Evolutionary conservation across 2,113 vertebrate species (phyloP).

Genomic region (Neodontobutis hainanensis): DNA sequence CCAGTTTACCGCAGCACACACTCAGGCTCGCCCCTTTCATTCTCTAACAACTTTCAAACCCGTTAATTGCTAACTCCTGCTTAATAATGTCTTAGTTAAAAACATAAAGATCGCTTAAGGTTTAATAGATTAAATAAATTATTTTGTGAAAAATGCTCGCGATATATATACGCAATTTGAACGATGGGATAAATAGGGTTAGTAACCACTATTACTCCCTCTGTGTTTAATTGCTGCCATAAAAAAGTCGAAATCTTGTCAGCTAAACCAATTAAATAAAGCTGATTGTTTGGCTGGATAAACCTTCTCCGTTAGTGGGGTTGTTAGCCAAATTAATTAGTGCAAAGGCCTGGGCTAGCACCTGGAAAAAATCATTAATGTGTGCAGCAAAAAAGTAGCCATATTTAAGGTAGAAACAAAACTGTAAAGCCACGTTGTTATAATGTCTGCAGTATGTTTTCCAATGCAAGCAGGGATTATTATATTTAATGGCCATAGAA

Average conservation of each 20-base stretch:
- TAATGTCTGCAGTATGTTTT: not conserved
- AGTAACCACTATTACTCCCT: constrained; percentile 64
- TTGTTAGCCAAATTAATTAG: constrained; percentile 60
- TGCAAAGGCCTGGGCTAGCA: constrained; percentile 69
- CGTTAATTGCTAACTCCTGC: constrained; percentile 8
- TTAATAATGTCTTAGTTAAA: not conserved
- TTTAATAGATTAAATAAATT: too few relatives aligned
- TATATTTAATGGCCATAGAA: constrained; percentile 44
- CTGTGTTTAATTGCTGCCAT: constrained; percentile 39
- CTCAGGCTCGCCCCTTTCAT: constrained; percentile 4
- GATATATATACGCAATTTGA: constrained; percentile 54
- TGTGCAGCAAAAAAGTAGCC: constrained; percentile 54
- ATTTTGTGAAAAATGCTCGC: constrained; percentile 23
- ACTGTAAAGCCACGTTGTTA: constrained; percentile 1
- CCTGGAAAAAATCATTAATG: constrained; percentile 57
- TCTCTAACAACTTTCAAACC: constrained; percentile 46
- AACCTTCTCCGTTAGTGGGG: constrained; percentile 27
- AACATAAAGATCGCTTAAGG: not conserved
- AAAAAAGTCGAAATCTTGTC: not conserved
- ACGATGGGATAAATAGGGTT: constrained; percentile 66
- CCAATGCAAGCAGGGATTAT: fast-evolving
- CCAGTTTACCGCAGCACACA: not conserved
- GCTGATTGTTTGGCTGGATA: not conserved
- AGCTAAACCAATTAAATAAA: not conserved
- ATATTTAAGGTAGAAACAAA: constrained; percentile 21